Percentiles rank a stretch among this genome's conserved stretches.
These are phyloP conservation scores for Platyrinchus mystaceus DNA, from an alignment of 2,797 vertebrate species.

Conservation along the genomic window DNA sequence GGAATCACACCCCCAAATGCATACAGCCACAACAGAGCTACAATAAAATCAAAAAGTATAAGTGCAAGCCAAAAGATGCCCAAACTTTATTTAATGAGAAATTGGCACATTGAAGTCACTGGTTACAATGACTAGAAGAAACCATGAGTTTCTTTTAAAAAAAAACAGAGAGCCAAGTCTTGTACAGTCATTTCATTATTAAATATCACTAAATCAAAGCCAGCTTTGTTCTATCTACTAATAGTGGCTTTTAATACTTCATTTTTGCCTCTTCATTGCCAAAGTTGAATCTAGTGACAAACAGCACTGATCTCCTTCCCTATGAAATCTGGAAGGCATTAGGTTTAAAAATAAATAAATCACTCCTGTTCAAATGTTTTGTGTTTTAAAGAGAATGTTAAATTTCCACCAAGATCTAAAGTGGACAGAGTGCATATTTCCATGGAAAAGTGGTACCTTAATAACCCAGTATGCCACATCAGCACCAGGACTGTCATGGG, in stretches of 20 bases:
- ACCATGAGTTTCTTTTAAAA: neutral
- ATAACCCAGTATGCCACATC: neutral
- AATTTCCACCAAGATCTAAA: neutral
- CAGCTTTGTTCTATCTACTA: neutral
- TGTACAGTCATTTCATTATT: neutral
- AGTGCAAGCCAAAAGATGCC: neutral
- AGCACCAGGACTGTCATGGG: rapidly evolving
- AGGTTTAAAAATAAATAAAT: neutral
- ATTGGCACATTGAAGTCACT: neutral
- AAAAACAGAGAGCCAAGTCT: neutral
- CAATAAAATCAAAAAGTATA: neutral
- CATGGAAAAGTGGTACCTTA: neutral
- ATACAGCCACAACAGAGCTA: neutral
- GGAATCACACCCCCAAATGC: neutral
- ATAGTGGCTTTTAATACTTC: neutral
- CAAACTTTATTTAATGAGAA: neutral
- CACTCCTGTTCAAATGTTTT: neutral
- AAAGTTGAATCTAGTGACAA: neutral
- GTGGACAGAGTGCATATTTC: neutral
- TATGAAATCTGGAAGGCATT: neutral
- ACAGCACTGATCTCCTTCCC: neutral
- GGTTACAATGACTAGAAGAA: neutral
- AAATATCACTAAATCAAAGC: neutral
- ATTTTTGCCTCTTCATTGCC: neutral
- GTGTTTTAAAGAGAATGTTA: rapidly evolving